Evolutionary conservation across 2,888 invertebrate genomes (phyloP).

Genomic region (Amphipyra berbera): DNA sequence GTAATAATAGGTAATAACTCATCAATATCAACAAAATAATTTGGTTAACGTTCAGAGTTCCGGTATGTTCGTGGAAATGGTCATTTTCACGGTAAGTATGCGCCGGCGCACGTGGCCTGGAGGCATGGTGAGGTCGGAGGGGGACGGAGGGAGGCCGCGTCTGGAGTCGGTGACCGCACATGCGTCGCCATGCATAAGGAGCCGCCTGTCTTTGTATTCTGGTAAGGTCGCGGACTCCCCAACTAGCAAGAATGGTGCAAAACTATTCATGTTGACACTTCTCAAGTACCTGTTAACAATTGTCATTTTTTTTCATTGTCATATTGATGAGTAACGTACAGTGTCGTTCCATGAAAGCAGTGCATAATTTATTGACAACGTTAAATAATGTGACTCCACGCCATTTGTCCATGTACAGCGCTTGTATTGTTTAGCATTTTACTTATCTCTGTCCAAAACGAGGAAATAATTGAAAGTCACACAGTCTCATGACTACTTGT

Average conservation of each 20-base stretch:
- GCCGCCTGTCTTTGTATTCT: slow-evolving; percentile 82
- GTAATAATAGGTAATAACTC: slow-evolving; percentile 43
- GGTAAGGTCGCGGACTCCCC: slow-evolving; percentile 79
- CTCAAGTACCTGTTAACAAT: slow-evolving; percentile 79
- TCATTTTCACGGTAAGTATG: slow-evolving; percentile 83
- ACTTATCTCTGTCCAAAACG: slow-evolving; percentile 1
- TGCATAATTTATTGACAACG: slow-evolving; percentile 62
- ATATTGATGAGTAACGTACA: slow-evolving; percentile 73
- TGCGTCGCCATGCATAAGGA: slow-evolving; percentile 83
- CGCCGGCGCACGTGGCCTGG: slow-evolving; percentile 73
- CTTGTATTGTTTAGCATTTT: slow-evolving; percentile 19
- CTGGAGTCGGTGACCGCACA: slow-evolving; percentile 85
- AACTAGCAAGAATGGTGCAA: slow-evolving; percentile 82
- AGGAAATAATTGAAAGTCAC: background rate
- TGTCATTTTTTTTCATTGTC: slow-evolving; percentile 78
- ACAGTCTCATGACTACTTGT: background rate
- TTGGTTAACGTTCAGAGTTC: slow-evolving; percentile 70
- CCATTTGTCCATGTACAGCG: slow-evolving; percentile 13
- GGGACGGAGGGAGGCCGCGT: slow-evolving; percentile 54
- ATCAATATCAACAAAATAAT: slow-evolving; percentile 47
- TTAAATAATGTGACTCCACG: slow-evolving; percentile 41
- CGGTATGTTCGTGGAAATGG: slow-evolving; percentile 85
- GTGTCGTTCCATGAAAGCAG: slow-evolving; percentile 67
- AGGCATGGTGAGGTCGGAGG: slow-evolving; percentile 58
- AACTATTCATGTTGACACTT: slow-evolving; percentile 84